Base-by-base conservation (phyloP, 2,797 vertebrate genomes). In the Chaunax sp. region DNA sequence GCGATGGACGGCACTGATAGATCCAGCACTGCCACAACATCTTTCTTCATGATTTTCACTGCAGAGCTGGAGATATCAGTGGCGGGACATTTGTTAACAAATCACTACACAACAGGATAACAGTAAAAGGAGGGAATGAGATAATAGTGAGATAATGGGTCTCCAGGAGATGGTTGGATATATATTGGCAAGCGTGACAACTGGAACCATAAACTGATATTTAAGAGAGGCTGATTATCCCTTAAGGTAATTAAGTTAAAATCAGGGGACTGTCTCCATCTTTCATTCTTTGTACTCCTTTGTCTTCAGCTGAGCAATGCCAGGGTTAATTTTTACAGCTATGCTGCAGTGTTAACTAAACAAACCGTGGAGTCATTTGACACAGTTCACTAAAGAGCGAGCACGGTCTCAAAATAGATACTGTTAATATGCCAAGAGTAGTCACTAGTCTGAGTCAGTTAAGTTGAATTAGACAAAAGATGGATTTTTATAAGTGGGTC, bases 151-250 rank as follows among this genome's bases (percentile, higher is more conserved):
- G 66, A 86, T 81, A 79, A 85, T 79, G 46, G 63, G 49, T 79
- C 28, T 68, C 67, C 74, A 85, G 69, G 60, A 75, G 20, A 78
- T 73, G 72, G 57, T 55, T 76, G 80, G 86, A 89, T 91, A 90
- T 89, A 88, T 79, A 87, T 72, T 83, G 63, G 77, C 47, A 73
- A 77, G 77, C 77, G 80, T 81, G 83, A 84, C 76, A 87, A 86
- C 76, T 85, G 78, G 84, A 92, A 92, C 90, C 89, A 92, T 94
- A 90, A 88, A 89, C 87, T 90, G 77, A 87, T 91, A 92, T 92
- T 93, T 92, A 83, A 88, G 82, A 91, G 83, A 82, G 78, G 64
- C 75, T 70, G 75, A 91, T 88, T 88, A 91, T 89, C 83, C 74
- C 79, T 86, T 77, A 81, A 86, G 86, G 86, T 90, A 90, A 90